Evolutionary conservation across 2,113 vertebrate genomes (phyloP).

Genomic region (Nycticebus coucang): DNA sequence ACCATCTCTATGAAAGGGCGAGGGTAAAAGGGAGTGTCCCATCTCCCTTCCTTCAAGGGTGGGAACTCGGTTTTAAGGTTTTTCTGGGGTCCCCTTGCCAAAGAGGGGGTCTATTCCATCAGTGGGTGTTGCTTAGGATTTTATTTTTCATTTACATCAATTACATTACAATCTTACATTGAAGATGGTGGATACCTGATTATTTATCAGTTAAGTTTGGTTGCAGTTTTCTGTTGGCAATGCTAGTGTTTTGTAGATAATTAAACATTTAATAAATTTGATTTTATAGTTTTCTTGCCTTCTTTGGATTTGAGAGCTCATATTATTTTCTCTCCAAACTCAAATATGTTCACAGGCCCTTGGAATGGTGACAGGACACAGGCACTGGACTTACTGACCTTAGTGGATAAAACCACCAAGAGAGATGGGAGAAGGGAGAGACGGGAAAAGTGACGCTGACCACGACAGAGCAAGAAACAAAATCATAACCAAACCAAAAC

Average conservation of each 20-base stretch:
- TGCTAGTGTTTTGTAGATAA: conserved; percentile 29
- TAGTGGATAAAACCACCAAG: neutral
- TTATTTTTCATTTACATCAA: neutral
- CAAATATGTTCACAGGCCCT: neutral
- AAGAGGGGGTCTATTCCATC: too few relatives aligned
- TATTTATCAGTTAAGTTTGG: neutral
- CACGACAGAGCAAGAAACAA: neutral
- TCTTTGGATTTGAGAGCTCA: neutral
- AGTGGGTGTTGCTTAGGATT: too few relatives aligned
- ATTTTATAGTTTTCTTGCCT: conserved; percentile 23
- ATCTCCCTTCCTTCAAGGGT: too few relatives aligned
- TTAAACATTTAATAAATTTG: neutral
- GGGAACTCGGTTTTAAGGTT: too few relatives aligned
- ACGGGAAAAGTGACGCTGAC: accelerated
- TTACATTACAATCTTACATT: accelerated
- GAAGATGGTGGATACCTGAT: neutral
- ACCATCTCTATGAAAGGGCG: too few relatives aligned
- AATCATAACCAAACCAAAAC: neutral
- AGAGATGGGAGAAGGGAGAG: neutral
- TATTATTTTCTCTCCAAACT: neutral
- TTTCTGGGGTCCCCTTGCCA: too few relatives aligned
- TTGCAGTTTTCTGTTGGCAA: neutral
- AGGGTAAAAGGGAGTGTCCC: too few relatives aligned
- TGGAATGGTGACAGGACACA: neutral
- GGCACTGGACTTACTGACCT: neutral